Evolutionary conservation across 2,888 invertebrate species (phyloP).

Genomic region (Lordiphosa fenestrarum): DNA sequence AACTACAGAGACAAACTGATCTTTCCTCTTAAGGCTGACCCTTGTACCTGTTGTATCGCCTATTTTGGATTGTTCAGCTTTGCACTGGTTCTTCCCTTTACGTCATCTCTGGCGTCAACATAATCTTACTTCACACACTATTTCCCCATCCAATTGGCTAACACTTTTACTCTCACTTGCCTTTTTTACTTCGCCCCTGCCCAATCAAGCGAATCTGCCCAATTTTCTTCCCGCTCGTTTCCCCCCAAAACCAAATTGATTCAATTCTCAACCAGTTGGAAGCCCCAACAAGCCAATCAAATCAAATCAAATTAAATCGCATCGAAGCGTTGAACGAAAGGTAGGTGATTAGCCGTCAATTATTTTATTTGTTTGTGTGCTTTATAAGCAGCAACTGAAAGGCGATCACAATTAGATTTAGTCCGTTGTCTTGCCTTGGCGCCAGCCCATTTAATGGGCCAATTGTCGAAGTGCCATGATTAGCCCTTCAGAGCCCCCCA

Average conservation of each 20-base stretch:
- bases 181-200: conserved; percentile 8
- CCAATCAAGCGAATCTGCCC: conserved; percentile 30
- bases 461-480: conserved; percentile 30
- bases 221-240: conserved; percentile 35
- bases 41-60: too few species aligned
- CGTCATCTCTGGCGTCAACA: not conserved
- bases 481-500: conserved; percentile 10
- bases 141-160: conserved; percentile 7
- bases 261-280: conserved; percentile 31
- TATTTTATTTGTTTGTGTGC: conserved; percentile 60
- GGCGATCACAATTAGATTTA: conserved; percentile 27
- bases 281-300: conserved; percentile 19
- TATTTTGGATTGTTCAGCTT: too few species aligned
- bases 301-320: conserved; percentile 23
- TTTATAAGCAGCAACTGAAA: conserved; percentile 22
- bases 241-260: conserved; percentile 34
- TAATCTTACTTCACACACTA: conserved; percentile 20
- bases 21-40: too few species aligned
- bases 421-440: conserved; percentile 26
- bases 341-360: conserved; percentile 61
- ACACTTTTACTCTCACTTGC: conserved; percentile 7
- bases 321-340: conserved; percentile 16
- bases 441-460: conserved; percentile 27
- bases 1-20: too few species aligned
- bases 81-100: not conserved